Evolutionary conservation across 2,797 vertebrate genomes (phyloP).

Genomic region (Echiichthys vipera): DNA sequence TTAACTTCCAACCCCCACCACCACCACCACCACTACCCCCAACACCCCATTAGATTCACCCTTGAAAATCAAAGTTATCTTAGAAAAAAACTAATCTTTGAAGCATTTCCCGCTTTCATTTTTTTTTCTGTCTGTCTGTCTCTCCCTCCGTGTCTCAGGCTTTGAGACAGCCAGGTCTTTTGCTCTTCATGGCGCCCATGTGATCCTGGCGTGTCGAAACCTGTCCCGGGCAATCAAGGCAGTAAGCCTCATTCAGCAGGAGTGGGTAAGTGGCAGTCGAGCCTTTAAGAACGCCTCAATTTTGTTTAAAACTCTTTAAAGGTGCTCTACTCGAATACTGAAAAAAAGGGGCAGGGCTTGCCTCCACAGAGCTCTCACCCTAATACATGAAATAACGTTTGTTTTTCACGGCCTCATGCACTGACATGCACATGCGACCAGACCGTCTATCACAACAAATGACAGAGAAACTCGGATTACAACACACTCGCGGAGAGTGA

Average conservation of each 20-base stretch:
- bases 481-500: no score
- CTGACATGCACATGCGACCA: no score
- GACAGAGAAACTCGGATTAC: no score
- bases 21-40: constrained; percentile 37
- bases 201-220: constrained; percentile 95
- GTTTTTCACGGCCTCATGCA: no score
- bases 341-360: no score
- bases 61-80: constrained; percentile 77
- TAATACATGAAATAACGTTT: no score
- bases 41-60: constrained; percentile 59
- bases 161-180: constrained; percentile 96
- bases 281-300: not conserved
- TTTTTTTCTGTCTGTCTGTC: constrained; percentile 28
- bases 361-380: no score
- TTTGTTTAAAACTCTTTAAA: not conserved
- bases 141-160: constrained; percentile 81
- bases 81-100: constrained; percentile 72
- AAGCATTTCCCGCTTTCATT: constrained; percentile 60
- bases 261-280: constrained; percentile 90
- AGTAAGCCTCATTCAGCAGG: constrained; percentile 86
- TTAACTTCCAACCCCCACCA: constrained; percentile 61
- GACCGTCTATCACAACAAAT: no score
- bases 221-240: constrained; percentile 87
- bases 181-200: constrained; percentile 93
- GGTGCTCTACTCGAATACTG: no score